phyloP scores from a whole-genome alignment of 2,888 invertebrate species.

The Calameuta filiformis region DNA sequence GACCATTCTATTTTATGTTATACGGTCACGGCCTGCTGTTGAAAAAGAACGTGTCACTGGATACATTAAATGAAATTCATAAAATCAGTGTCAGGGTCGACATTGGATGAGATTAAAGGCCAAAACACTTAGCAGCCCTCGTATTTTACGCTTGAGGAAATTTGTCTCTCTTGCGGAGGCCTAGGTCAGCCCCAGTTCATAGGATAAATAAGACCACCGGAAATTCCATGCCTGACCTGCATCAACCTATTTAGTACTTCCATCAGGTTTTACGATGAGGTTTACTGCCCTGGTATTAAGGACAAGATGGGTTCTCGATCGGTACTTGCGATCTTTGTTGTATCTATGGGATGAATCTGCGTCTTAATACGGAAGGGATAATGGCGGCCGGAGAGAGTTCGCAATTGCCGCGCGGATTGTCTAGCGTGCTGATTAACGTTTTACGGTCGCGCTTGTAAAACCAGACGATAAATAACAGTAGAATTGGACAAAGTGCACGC shows the following conservation, averaged over 20 bases:
- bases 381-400: neutral
- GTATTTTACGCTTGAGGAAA: neutral
- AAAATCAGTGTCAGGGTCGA: slow-evolving; percentile 35
- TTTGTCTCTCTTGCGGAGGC: slow-evolving; percentile 10
- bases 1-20: neutral
- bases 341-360: neutral
- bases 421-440: neutral
- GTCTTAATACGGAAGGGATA: neutral
- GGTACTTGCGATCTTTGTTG: neutral
- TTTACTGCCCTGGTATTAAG: neutral
- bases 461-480: neutral
- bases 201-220: neutral
- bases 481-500: neutral
- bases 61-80: slow-evolving; percentile 11
- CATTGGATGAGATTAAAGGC: slow-evolving; percentile 35
- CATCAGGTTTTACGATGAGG: neutral
- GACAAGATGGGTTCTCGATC: neutral
- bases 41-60: neutral
- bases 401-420: neutral
- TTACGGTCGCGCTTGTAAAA: neutral
- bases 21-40: neutral
- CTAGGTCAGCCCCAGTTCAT: neutral
- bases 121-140: neutral
- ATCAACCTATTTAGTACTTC: slow-evolving; percentile 23
- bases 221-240: slow-evolving; percentile 27